These are phyloP conservation scores for Drosophila engyochracea DNA, from an alignment of 2,888 invertebrate genomes.

Conservation along the genomic window DNA sequence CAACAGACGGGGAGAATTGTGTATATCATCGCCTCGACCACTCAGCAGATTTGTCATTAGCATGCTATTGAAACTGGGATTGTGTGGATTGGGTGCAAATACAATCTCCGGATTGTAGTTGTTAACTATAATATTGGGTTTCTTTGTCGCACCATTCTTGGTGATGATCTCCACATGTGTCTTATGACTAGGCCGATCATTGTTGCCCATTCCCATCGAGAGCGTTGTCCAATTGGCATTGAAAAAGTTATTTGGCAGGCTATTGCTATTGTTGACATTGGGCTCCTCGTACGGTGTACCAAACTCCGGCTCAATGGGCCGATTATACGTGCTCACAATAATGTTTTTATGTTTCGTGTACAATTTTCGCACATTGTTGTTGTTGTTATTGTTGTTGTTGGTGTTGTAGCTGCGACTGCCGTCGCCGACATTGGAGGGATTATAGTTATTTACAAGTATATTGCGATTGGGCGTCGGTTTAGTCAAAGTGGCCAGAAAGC, in stretches of 20 bases:
- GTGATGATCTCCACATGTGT: constrained; percentile 89
- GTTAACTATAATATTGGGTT: constrained; percentile 88
- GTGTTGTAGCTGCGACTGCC: constrained; percentile 69
- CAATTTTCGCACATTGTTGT: constrained; percentile 78
- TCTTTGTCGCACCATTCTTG: constrained; percentile 88
- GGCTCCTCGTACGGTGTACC: constrained; percentile 74
- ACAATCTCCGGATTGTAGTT: constrained; percentile 86
- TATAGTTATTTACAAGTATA: constrained; percentile 85
- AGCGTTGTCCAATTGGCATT: constrained; percentile 83
- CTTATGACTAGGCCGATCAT: constrained; percentile 88
- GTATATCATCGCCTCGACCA: constrained; percentile 76
- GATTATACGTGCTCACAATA: constrained; percentile 83
- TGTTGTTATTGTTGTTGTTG: constrained; percentile 63
- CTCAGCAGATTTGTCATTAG: constrained; percentile 82
- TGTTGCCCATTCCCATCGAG: constrained; percentile 70
- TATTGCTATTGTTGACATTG: constrained; percentile 53
- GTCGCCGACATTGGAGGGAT: constrained; percentile 81
- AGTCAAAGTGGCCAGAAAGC: constrained; percentile 59
- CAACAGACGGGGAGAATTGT: constrained; percentile 82
- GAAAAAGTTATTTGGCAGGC: constrained; percentile 82
- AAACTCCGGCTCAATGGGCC: constrained; percentile 74
- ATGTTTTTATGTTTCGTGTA: constrained; percentile 85
- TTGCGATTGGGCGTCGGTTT: constrained; percentile 83
- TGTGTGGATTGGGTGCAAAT: constrained; percentile 82
- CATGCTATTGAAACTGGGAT: constrained; percentile 84